Evolutionary conservation across 2,797 vertebrate genomes (phyloP).

Genomic region (Pantherophis alleghaniensis): DNA sequence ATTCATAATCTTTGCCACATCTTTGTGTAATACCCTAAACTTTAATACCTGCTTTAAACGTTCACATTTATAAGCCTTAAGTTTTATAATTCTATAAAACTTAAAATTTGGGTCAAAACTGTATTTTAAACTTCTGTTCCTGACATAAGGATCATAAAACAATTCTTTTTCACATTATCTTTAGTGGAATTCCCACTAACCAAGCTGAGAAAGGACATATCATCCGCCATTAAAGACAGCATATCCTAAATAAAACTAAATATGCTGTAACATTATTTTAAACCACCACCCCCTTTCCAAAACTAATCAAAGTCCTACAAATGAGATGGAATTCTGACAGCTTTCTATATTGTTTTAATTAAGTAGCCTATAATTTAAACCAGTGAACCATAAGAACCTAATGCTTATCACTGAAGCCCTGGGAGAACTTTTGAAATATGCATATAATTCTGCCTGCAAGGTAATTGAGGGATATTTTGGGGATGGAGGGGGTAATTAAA

Average conservation of each 20-base stretch:
- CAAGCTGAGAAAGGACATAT: neutral
- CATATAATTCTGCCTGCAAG: slow-evolving; percentile 64
- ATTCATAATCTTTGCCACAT: slow-evolving; percentile 29
- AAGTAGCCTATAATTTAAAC: slow-evolving; percentile 69
- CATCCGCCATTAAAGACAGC: slow-evolving; percentile 25
- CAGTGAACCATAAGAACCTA: slow-evolving; percentile 65
- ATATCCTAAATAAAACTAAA: slow-evolving; percentile 42
- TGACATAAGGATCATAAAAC: neutral
- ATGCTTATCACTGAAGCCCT: slow-evolving; percentile 69
- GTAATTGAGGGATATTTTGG: slow-evolving; percentile 70
- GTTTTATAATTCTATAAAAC: neutral
- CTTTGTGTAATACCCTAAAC: slow-evolving; percentile 12
- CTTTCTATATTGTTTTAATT: slow-evolving; percentile 71
- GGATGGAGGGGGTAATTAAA: slow-evolving; percentile 68
- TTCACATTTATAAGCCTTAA: neutral
- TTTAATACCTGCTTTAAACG: neutral
- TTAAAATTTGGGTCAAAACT: slow-evolving; percentile 25
- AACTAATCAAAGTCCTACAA: slow-evolving; percentile 64
- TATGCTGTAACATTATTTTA: slow-evolving; percentile 21
- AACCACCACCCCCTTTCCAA: slow-evolving; percentile 8
- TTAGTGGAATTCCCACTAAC: slow-evolving; percentile 23
- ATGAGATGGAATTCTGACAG: slow-evolving; percentile 67
- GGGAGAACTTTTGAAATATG: slow-evolving; percentile 69
- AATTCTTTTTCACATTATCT: neutral
- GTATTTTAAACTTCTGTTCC: rapidly evolving